Evolutionary conservation across 2,888 invertebrate genomes (phyloP), one percentile per base, ranked within the genome.

Genomic region (Omphaloscelis lunosa): DNA sequence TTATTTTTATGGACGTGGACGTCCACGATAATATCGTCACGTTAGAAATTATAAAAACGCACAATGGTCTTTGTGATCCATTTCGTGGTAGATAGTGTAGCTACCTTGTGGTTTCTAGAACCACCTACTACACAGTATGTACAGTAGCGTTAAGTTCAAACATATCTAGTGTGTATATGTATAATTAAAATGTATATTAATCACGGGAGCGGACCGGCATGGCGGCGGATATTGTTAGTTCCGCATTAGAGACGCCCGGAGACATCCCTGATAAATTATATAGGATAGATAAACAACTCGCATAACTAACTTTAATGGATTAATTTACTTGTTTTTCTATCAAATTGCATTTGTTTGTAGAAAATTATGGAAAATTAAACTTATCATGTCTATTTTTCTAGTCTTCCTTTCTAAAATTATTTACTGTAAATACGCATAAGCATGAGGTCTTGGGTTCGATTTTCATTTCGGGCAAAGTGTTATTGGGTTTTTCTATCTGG

Each of bases 181-280:
- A 51, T 15, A 70, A 29, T 66, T 4, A 12, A 39, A 39, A 80
- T 70, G 79, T 71, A 78, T 78, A 78, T 80, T 80, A 83, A 80
- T 80, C 61, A 83, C 69, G 69, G n/a, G 66, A 53, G 34, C 69
- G 66, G 53, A 53, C 58, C 29, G 69, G 69, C 41, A 53, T n/a
- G 69, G 69, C 41, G 58, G 29, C 87, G 88, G 87, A 87, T 85
- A 88, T 88, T 87, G 77, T 76, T 56, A 88, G 80, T 87, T 87
- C 86, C 85, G 87, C 72, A 69, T 72, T 56, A 76, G 85, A 72
- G 66, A 61, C 85, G 61, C 39, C 67, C 85, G 77, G 79, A 81
- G 77, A 85, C 81, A 41, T 67, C 58, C 15, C 75, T 59, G 62
- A 67, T 80, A 74, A 75, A 79, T 72, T 77, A 58, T 53, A 72